Evolutionary conservation across 2,888 invertebrate species (phyloP).

Genomic region (Lasioglossum leucozonium): DNA sequence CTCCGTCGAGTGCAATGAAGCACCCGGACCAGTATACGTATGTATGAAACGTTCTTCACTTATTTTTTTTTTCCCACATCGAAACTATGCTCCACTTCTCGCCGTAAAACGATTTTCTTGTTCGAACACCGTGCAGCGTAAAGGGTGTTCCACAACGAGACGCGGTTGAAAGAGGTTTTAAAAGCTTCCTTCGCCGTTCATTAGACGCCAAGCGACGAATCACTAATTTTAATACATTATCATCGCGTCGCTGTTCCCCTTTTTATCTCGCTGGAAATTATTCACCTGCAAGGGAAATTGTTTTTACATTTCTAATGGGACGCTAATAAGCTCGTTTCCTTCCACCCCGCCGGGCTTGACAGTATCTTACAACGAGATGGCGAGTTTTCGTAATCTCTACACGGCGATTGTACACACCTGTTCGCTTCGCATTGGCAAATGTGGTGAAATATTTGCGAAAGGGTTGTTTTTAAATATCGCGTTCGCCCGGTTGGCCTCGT

Average conservation of each 20-base stretch:
- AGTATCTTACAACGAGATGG: background rate
- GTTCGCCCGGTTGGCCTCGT: background rate
- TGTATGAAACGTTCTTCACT: background rate
- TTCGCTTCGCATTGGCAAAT: background rate
- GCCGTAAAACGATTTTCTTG: conserved; percentile 1
- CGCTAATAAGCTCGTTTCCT: background rate
- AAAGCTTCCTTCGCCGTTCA: background rate
- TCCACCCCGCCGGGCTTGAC: background rate
- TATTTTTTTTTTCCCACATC: background rate
- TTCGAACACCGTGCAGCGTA: background rate
- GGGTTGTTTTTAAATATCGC: background rate
- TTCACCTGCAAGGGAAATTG: background rate
- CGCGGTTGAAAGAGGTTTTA: background rate
- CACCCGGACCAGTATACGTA: too few relatives aligned
- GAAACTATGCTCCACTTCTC: background rate
- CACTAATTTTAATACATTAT: background rate
- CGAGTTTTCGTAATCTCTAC: background rate
- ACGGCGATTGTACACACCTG: too few relatives aligned
- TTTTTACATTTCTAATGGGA: background rate
- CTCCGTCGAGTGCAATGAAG: background rate
- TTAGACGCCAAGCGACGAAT: background rate
- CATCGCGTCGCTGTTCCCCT: background rate
- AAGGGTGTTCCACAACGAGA: background rate
- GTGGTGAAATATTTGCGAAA: background rate
- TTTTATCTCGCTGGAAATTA: background rate